Evolutionary conservation across 30 jellyfish, hydroid and myxozoan genomes (phyloP).

Genomic region (Sanderia malayensis): DNA sequence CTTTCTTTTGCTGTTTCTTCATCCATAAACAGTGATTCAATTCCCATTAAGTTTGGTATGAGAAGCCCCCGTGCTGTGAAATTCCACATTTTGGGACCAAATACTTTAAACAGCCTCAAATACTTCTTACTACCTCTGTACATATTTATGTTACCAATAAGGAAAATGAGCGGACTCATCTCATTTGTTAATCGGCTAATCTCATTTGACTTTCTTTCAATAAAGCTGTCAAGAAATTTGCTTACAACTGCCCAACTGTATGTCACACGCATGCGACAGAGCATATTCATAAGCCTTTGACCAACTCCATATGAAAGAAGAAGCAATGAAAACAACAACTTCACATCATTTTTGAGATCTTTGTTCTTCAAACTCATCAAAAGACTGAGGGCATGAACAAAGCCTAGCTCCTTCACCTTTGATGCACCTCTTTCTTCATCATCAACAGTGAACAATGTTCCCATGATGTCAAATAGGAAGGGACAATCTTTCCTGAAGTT

Average conservation of each 20-base stretch:
- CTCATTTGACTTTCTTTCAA: not conserved
- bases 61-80: slow-evolving; percentile 20
- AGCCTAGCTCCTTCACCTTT: not conserved
- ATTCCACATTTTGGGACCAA: slow-evolving; percentile 11
- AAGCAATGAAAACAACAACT: not conserved
- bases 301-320: not conserved
- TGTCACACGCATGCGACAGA: slow-evolving; percentile 1
- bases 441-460: not conserved
- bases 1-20: slow-evolving; percentile 26
- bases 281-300: not conserved
- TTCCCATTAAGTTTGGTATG: slow-evolving; percentile 4
- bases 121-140: slow-evolving; percentile 15
- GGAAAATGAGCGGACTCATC: not conserved
- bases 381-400: not conserved
- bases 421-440: not conserved
- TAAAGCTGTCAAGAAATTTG: not conserved
- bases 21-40: slow-evolving; percentile 15
- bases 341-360: not conserved
- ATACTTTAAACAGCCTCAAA: slow-evolving; percentile 10
- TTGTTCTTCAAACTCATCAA: not conserved
- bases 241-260: not conserved
- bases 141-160: slow-evolving; percentile 5
- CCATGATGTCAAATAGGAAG: not conserved
- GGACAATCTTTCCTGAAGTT: not conserved
- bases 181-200: not conserved